A percentile compares a stretch with the other conserved stretches of the same genome.
Evolutionary conservation across 2,888 invertebrate species (phyloP).

Genomic region (Pyrrhosoma nymphula): DNA sequence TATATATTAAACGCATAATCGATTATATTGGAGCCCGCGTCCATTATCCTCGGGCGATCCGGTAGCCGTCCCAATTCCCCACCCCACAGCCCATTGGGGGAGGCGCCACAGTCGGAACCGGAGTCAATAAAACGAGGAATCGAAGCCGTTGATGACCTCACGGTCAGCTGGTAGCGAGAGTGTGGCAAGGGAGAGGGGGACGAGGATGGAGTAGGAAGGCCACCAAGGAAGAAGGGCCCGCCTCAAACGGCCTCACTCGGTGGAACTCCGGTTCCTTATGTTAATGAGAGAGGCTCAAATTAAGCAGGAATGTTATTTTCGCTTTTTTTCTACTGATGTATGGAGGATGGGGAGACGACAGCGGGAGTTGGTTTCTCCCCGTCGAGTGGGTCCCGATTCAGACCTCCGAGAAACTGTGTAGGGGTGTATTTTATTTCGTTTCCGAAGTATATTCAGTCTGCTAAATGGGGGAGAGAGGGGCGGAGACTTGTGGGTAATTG

Average conservation of each 20-base stretch:
- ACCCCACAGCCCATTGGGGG: background rate
- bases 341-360: background rate
- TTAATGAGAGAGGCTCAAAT: slow-evolving; percentile 49
- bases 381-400: no score
- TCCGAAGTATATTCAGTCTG: background rate
- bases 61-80: background rate
- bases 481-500: no score
- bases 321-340: background rate
- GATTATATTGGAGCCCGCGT: background rate
- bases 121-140: background rate
- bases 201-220: background rate
- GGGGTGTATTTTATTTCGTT: background rate
- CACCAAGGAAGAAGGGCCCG: background rate
- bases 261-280: slow-evolving; percentile 26
- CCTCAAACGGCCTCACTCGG: background rate
- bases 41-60: background rate
- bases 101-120: background rate
- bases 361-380: background rate
- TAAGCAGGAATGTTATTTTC: slow-evolving; percentile 6
- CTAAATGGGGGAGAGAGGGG: no score
- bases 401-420: no score
- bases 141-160: background rate
- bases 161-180: background rate
- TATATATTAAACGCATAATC: background rate
- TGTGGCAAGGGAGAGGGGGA: background rate